Percentiles rank a stretch among this genome's conserved stretches.
Conservation (phyloP, 2,113 vertebrate genomes). For the Macrotus californicus region DNA sequence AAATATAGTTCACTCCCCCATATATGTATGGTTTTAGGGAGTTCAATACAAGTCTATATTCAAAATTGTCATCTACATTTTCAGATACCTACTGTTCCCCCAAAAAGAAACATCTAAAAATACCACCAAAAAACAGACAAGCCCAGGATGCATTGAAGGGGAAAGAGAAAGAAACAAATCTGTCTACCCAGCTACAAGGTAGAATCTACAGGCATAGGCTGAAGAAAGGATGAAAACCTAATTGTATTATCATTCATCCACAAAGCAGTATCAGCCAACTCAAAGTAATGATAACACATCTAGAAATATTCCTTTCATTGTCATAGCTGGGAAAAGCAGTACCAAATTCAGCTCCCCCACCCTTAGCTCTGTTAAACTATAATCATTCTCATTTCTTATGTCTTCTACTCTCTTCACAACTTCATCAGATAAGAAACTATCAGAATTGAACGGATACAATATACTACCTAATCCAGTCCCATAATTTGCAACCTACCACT, state of each 20-base stretch:
- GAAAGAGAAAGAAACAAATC: neutral
- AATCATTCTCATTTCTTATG: neutral
- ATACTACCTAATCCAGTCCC: neutral
- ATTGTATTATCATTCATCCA: neutral
- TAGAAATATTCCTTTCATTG: neutral
- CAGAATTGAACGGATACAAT: neutral
- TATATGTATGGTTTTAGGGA: neutral
- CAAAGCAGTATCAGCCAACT: neutral
- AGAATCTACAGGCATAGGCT: neutral
- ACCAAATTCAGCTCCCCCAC: neutral
- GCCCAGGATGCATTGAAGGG: neutral
- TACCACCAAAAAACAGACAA: neutral
- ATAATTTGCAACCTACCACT: neutral
- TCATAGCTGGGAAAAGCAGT: neutral
- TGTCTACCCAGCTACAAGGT: neutral
- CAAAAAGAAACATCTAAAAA: neutral
- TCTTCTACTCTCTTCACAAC: neutral
- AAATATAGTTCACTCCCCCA: no score
- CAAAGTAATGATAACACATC: neutral
- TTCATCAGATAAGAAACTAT: neutral
- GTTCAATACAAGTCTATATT: neutral
- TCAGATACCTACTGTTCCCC: neutral
- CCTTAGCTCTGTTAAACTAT: neutral
- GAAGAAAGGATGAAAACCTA: neutral
- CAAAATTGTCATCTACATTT: neutral